A percentile compares a stretch with the other conserved stretches of the same genome.
phyloP scores from a whole-genome alignment of 2,113 vertebrate genomes.

The Sinocyclocheilus maitianheensis region DNA sequence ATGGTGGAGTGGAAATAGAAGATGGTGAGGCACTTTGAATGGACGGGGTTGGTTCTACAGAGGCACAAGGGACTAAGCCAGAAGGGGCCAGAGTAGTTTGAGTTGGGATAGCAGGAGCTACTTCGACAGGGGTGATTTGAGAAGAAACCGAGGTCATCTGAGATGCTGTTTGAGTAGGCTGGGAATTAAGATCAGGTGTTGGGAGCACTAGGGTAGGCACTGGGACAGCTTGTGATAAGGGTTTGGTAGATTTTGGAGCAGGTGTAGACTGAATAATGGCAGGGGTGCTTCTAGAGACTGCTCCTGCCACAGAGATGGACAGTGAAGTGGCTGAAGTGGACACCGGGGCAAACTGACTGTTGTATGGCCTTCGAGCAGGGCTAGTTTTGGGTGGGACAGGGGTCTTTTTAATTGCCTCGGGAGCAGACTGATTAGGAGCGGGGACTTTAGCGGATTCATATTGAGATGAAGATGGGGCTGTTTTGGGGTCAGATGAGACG shows the following conservation, averaged over 20 bases:
- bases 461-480: constrained; percentile 9
- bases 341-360: background rate
- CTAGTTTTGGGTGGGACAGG: background rate
- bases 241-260: background rate
- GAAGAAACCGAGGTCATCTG: background rate
- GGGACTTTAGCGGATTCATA: background rate
- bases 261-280: background rate
- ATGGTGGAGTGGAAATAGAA: background rate
- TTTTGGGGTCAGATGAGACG: background rate
- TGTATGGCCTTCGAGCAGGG: background rate
- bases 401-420: background rate
- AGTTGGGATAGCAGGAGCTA: background rate
- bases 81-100: background rate
- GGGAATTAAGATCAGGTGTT: background rate
- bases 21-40: background rate
- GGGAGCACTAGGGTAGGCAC: background rate
- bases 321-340: background rate
- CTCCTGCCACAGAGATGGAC: background rate
- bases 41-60: background rate
- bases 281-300: background rate
- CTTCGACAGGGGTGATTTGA: background rate
- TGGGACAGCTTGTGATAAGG: background rate
- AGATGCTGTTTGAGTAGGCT: background rate
- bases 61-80: background rate
- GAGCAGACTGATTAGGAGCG: background rate